A percentile compares a stretch with the other conserved stretches of the same genome.
These are phyloP conservation scores for Elymnias hypermnestra DNA, from an alignment of 1,140 invertebrate genomes.

Conservation along the genomic window DNA sequence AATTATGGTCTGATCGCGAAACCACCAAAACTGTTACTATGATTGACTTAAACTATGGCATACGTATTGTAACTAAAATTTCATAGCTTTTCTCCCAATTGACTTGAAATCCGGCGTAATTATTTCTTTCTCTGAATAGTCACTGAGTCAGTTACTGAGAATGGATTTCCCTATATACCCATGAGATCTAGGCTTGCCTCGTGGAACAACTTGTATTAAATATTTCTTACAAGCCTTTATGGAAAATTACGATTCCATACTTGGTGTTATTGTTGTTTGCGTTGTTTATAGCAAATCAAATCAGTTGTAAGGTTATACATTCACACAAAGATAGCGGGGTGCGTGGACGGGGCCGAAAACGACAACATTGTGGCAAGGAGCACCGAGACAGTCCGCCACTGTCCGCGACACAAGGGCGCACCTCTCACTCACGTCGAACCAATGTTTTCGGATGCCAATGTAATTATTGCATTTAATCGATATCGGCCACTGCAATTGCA, in stretches of 20 bases:
- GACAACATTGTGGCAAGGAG: conserved; percentile 54
- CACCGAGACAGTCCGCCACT: conserved; percentile 4
- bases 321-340: conserved; percentile 49
- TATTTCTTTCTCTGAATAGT: too few species aligned
- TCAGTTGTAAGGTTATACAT: conserved; percentile 33
- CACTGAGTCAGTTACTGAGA: too few species aligned
- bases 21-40: too few species aligned
- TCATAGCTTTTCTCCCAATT: too few species aligned
- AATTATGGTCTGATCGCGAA: too few species aligned
- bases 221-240: not conserved
- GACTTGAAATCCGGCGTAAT: too few species aligned
- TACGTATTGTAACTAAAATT: too few species aligned
- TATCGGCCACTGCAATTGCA: conserved; percentile 30
- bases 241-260: not conserved
- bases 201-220: too few species aligned
- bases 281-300: not conserved
- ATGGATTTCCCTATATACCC: too few species aligned
- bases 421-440: conserved; percentile 63
- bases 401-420: conserved; percentile 49
- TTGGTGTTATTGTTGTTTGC: not conserved
- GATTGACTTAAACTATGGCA: too few species aligned
- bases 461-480: conserved; percentile 54
- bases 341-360: conserved; percentile 45
- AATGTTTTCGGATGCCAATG: conserved; percentile 55
- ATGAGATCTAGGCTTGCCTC: too few species aligned